Evolutionary conservation across 2,113 vertebrate genomes (phyloP), one percentile per base, ranked within the genome.

Genomic region (Chauna torquata): DNA sequence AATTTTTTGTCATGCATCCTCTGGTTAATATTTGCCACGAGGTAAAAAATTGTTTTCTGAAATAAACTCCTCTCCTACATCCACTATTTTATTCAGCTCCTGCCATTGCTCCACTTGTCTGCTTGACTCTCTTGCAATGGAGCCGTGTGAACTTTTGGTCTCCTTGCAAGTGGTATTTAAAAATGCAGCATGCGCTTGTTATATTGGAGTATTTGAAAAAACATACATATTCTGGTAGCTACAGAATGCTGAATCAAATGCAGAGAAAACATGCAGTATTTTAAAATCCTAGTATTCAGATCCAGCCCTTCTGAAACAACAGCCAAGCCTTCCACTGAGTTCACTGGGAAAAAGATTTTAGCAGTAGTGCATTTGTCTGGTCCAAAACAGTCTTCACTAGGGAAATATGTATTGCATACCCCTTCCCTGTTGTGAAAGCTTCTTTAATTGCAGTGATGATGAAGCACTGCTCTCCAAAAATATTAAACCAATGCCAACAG

Each of bases 131-230:
- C 84, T 69, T 54, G 92, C 90, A 77, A 80, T 5, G 71, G 79
- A 96, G 93, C 93, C 85, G 38, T 1, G 13, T 81, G 96, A 96
- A 97, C 96, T 95, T 96, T 92, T 93, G 95, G 96, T 96, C 88
- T 86, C 71, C 64, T 93, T 45, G 49, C 68, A 77, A 96, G 92
- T 42, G 87, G 90, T 74, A 88, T 93, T 94, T 94, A 93, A 95
- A 96, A 95, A 95, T 74, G 93, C 92, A 96, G 88, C 66, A 25
- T 70, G 77, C 11, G 91, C 61, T 87, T 59, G 50, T 68, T 89
- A 84, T 30, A 3, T 76, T 40, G 91, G 82, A 45, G 32, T 66
- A 70, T 94, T 58, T 91, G 84, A 86, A 92, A 94, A 64, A 81
- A 86, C 80, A 28, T 64, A 89, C 16, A 71, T 40, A 32, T 79